A percentile compares a stretch with the other conserved stretches of the same genome.
Conservation (phyloP, 1,140 invertebrate genomes). For the Oncopeltus fasciatus region DNA sequence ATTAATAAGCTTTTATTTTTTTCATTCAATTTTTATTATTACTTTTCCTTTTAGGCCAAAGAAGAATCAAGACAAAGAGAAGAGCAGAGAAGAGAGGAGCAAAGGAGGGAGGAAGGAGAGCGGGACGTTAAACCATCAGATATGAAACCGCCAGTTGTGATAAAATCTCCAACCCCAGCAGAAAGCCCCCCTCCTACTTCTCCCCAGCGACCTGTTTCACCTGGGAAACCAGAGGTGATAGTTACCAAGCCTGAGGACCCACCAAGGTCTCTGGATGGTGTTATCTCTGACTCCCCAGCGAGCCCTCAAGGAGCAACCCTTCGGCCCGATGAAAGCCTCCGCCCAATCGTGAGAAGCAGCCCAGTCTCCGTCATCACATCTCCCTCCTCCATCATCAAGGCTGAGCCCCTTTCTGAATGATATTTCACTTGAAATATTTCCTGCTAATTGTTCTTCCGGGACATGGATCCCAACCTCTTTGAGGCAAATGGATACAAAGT, state of each 20-base stretch:
- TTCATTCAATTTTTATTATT: not conserved
- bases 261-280: not conserved
- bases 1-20: not conserved
- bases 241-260: not conserved
- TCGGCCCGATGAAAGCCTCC: not conserved
- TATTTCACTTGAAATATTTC: not conserved
- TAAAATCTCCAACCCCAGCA: not conserved
- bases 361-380: conserved; percentile 28
- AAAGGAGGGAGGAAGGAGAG: conserved; percentile 8
- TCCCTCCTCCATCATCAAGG: conserved; percentile 20
- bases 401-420: conserved; percentile 19
- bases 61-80: not conserved
- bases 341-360: conserved; percentile 21
- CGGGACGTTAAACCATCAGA: not conserved
- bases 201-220: not conserved
- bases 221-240: not conserved
- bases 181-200: not conserved
- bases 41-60: not conserved
- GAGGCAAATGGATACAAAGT: not conserved
- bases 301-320: too few relatives aligned
- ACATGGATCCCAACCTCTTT: not conserved
- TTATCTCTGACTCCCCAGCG: not conserved
- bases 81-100: not conserved
- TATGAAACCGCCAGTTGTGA: not conserved
- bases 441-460: not conserved